Evolutionary conservation across 2,888 invertebrate species (phyloP).

Genomic region (Nasonovia ribisnigri): DNA sequence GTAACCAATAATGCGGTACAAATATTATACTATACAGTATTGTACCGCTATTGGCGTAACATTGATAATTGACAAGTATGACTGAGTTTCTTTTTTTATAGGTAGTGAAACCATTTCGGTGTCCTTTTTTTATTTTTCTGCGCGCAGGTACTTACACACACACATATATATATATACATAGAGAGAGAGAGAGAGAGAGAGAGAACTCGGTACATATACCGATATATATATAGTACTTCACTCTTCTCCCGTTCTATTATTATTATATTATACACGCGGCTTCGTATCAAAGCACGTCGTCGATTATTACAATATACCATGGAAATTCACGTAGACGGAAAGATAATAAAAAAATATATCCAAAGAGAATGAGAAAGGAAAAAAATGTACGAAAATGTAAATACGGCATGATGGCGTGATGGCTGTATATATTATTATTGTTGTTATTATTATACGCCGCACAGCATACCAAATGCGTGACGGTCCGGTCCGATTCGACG

Average conservation of each 20-base stretch:
- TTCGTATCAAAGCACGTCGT: conserved; percentile 52
- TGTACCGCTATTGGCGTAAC: conserved; percentile 64
- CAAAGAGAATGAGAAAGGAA: background rate
- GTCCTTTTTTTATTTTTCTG: conserved; percentile 42
- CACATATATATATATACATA: background rate
- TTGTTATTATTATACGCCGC: conserved; percentile 2
- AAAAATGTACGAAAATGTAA: conserved; percentile 57
- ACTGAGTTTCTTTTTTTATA: conserved; percentile 62
- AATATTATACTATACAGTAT: conserved; percentile 45
- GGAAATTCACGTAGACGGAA: conserved; percentile 53
- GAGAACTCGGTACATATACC: background rate
- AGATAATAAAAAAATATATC: conserved; percentile 5
- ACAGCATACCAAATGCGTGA: conserved; percentile 46
- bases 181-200: background rate
- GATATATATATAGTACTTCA: background rate
- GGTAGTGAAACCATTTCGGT: conserved; percentile 59
- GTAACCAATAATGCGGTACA: conserved; percentile 59
- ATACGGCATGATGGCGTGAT: conserved; percentile 23
- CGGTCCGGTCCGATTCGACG: background rate
- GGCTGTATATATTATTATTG: conserved; percentile 10
- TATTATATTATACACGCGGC: conserved; percentile 55
- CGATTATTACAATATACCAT: conserved; percentile 53
- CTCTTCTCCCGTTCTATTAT: conserved; percentile 30
- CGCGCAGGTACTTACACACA: background rate
- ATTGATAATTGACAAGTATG: conserved; percentile 64